These are phyloP conservation scores for Clarias gariepinus DNA, from an alignment of 2,113 vertebrate species.

Conservation along the genomic window DNA sequence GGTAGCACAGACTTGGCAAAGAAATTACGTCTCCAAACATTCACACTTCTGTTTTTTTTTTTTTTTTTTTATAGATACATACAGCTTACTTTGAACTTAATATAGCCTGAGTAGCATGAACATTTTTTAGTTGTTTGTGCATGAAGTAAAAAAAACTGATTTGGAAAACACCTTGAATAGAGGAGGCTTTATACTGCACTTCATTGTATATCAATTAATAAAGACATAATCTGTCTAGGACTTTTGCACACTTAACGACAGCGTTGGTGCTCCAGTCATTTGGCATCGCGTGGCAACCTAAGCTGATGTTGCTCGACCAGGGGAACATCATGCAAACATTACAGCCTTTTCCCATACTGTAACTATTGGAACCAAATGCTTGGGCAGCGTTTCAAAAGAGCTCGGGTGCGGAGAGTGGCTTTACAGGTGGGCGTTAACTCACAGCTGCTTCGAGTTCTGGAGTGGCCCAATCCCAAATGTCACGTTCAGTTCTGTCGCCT, in stretches of 20 bases:
- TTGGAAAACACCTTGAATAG: not conserved
- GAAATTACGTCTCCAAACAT: slow-evolving; percentile 61
- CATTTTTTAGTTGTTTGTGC: not conserved
- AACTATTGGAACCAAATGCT: slow-evolving; percentile 67
- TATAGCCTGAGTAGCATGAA: not conserved
- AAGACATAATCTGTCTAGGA: not conserved
- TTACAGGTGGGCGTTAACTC: slow-evolving; percentile 65
- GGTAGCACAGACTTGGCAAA: slow-evolving; percentile 66
- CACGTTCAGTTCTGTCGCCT: slow-evolving; percentile 40
- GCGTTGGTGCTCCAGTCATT: not conserved
- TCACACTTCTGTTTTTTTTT: slow-evolving; percentile 61
- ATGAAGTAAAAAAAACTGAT: not conserved
- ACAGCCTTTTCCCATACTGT: slow-evolving; percentile 63
- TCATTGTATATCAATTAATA: not conserved
- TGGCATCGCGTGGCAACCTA: slow-evolving; percentile 17
- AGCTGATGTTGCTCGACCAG: not conserved
- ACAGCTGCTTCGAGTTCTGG: slow-evolving; percentile 42
- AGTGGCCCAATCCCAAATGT: slow-evolving; percentile 42
- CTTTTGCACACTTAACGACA: not conserved
- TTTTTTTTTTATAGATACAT: slow-evolving; percentile 49
- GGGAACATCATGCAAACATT: slow-evolving; percentile 56
- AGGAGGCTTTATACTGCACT: not conserved
- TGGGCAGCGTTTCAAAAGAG: slow-evolving; percentile 73
- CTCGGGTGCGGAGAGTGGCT: slow-evolving; percentile 62
- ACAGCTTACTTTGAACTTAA: not conserved